phyloP scores from a whole-genome alignment of 2,888 invertebrate species.

The Leucozona laternaria region DNA sequence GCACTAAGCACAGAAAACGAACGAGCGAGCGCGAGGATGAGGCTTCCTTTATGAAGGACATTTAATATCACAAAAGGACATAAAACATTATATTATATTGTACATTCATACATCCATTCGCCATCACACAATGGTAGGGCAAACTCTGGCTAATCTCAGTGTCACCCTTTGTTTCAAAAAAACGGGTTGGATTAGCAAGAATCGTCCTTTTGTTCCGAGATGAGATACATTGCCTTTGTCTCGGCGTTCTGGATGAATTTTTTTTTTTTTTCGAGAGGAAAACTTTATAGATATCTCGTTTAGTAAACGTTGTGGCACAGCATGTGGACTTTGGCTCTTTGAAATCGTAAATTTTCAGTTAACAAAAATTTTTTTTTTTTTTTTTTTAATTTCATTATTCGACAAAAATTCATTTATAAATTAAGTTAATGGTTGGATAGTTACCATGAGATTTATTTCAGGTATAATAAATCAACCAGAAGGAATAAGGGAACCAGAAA shows the following conservation, averaged over 20 bases:
- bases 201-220: slow-evolving; percentile 65
- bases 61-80: slow-evolving; percentile 67
- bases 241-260: slow-evolving; percentile 30
- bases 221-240: slow-evolving; percentile 70
- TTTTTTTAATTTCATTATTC: slow-evolving; percentile 59
- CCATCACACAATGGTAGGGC: slow-evolving; percentile 49
- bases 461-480: slow-evolving; percentile 53
- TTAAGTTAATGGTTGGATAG: slow-evolving; percentile 56
- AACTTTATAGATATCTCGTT: slow-evolving; percentile 43
- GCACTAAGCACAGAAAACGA: slow-evolving; percentile 41
- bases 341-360: slow-evolving; percentile 61
- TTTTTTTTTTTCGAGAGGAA: slow-evolving; percentile 4
- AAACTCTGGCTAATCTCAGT: slow-evolving; percentile 73
- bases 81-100: slow-evolving; percentile 1
- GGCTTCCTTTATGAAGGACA: slow-evolving; percentile 66
- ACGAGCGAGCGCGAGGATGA: slow-evolving; percentile 36
- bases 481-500: slow-evolving; percentile 17
- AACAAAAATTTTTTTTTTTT: slow-evolving; percentile 23
- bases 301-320: slow-evolving; percentile 17
- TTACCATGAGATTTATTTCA: slow-evolving; percentile 51
- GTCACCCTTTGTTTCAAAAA: slow-evolving; percentile 59
- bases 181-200: slow-evolving; percentile 59
- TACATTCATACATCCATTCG: slow-evolving; percentile 15
- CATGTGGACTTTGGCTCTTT: slow-evolving; percentile 15
- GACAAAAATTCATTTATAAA: slow-evolving; percentile 60